These are phyloP conservation scores for Craterocephalus amniculus DNA, from an alignment of 2,797 vertebrate genomes.

Conservation along the genomic window DNA sequence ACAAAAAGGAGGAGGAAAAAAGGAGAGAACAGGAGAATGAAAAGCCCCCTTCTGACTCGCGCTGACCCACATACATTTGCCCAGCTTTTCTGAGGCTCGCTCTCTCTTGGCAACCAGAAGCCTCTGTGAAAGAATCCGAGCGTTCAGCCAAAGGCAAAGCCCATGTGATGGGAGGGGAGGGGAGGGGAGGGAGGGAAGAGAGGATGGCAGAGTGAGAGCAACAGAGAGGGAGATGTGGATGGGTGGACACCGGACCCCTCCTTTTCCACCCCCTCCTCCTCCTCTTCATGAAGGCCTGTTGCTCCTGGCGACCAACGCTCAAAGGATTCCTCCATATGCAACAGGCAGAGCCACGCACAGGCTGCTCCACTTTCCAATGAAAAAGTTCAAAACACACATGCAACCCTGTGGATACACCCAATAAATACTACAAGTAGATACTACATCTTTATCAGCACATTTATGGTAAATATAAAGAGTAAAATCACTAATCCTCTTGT, in stretches of 20 bases:
- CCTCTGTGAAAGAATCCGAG: constrained; percentile 85
- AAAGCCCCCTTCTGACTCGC: constrained; percentile 80
- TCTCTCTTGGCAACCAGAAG: constrained; percentile 84
- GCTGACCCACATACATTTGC: constrained; percentile 81
- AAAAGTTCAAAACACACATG: background rate
- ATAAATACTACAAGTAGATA: background rate
- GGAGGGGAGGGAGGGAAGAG: constrained; percentile 35
- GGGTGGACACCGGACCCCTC: constrained; percentile 58
- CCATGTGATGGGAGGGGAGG: constrained; percentile 55
- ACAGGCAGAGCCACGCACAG: constrained; percentile 36
- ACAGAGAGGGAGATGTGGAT: constrained; percentile 47
- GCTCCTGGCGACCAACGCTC: constrained; percentile 70
- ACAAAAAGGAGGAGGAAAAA: constrained; percentile 65
- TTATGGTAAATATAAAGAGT: background rate
- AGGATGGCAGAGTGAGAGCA: constrained; percentile 35
- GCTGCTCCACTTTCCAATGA: background rate
- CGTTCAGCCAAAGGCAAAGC: constrained; percentile 84
- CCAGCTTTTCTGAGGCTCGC: constrained; percentile 78
- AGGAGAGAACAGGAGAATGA: constrained; percentile 70
- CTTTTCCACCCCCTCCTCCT: constrained; percentile 28
- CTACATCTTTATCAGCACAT: background rate
- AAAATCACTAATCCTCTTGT: background rate
- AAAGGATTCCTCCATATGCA: constrained; percentile 73
- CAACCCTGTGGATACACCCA: background rate
- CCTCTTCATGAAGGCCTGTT: constrained; percentile 67